Evolutionary conservation across 2,888 invertebrate genomes (phyloP), one percentile per base, ranked within the genome.

Genomic region (Caenorhabditis drosophilae): DNA sequence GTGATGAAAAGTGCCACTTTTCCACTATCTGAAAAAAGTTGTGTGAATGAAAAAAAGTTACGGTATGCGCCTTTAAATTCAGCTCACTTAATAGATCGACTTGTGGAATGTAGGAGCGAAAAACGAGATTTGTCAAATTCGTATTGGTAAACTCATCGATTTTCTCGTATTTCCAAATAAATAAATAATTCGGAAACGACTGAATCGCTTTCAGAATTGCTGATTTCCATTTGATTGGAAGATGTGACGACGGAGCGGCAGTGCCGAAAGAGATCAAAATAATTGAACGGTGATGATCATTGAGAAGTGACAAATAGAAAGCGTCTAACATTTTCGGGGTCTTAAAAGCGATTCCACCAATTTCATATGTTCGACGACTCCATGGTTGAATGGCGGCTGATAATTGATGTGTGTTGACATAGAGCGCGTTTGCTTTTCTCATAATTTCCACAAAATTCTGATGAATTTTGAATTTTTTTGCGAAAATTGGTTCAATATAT

Each of bases 121-220:
- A 66, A 7, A 60, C 27, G 18, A 66, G 48, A 45, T 66, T 66
- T 1, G 54, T 31, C 0, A 46, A 22, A 20, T 23, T 26, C 9
- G 15, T 20, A 20, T 46, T 25, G 31, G 6, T 31, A 34, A 67
- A 60, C 1, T 54, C 58, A 40, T 67, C 70, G 7, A 48, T 46
- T 16, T 25, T 12, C 48, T 73, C 73, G 47, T 73, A 73, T 34
- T 73, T 73, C 73, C 73, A 73, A 18, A 73, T 62, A 45, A 73
- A 73, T 7, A 70, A 41, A 7, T 69, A 63, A 40, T 73, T 52
- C 0, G 56, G 57, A 51, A 73, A 55, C 12, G 48, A 60, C 45
- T 51, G 45, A 23, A 68, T 58, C 1, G 67, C 62, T 18, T 50
- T 38, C 6, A 61, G 22, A 16, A 73, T 54, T 0, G 63, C 55